Percentiles rank a stretch among this genome's conserved stretches.
Evolutionary conservation across 2,797 vertebrate genomes (phyloP).

Genomic region (Pteronotus mesoamericanus): DNA sequence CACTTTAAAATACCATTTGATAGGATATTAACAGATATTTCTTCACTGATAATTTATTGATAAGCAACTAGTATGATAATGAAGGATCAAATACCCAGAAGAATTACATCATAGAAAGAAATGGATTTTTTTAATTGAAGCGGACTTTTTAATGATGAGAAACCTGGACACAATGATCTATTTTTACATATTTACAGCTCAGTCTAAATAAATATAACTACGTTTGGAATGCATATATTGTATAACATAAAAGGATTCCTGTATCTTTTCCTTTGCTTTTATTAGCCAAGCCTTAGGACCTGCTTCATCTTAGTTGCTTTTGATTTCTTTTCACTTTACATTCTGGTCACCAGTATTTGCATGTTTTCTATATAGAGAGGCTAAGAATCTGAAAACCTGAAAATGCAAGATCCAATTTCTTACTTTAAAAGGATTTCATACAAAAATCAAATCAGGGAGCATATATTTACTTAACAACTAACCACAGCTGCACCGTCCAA

Average conservation of each 20-base stretch:
- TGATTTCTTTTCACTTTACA: background rate
- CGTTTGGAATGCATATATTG: background rate
- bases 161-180: background rate
- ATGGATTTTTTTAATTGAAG: conserved; percentile 3
- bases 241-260: background rate
- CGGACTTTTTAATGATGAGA: background rate
- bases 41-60: background rate
- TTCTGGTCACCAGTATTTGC: background rate
- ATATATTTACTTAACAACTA: background rate
- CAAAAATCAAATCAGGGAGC: background rate
- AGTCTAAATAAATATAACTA: conserved; percentile 26
- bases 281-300: background rate
- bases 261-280: background rate
- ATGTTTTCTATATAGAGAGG: background rate
- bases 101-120: background rate
- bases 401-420: background rate
- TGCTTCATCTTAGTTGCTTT: background rate
- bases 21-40: background rate
- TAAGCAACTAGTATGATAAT: background rate
- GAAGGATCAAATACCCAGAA: conserved; percentile 12
- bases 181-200: conserved; percentile 10
- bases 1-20: background rate
- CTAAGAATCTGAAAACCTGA: background rate
- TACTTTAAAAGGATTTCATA: background rate
- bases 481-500: background rate